Percentiles rank a stretch among this genome's conserved stretches.
Conservation (phyloP, 1,140 invertebrate genomes). For the Ephestia elutella region DNA sequence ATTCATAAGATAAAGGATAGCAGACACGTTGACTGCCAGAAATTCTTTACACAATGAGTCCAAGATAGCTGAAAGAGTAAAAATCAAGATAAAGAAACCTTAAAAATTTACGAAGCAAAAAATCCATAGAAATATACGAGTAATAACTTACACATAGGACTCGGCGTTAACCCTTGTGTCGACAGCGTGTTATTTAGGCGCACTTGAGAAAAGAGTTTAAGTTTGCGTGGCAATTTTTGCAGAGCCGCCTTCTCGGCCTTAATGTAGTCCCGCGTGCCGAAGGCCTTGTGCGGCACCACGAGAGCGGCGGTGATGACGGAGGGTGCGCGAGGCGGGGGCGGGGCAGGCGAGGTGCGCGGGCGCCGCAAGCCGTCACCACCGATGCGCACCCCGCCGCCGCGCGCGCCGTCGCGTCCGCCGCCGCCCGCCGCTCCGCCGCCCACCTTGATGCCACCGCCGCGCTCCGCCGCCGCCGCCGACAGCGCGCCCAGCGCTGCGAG, state of each 20-base stretch:
- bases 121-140: background rate
- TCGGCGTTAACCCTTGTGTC: conserved; percentile 84
- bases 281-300: conserved; percentile 84
- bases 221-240: conserved; percentile 77
- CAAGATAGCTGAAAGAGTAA: conserved; percentile 82
- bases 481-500: conserved; percentile 58
- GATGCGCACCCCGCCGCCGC: conserved; percentile 56
- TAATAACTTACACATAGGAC: conserved; percentile 81
- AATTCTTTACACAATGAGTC: conserved; percentile 92
- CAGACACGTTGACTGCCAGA: conserved; percentile 89
- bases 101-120: background rate
- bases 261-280: conserved; percentile 82
- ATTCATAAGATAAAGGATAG: conserved; percentile 95
- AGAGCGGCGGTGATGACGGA: conserved; percentile 77
- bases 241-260: conserved; percentile 82
- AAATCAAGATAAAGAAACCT: background rate
- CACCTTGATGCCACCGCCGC: conserved; percentile 61
- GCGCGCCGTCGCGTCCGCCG: conserved; percentile 36
- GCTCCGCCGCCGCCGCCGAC: conserved; percentile 50
- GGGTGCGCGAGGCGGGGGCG: conserved; percentile 53
- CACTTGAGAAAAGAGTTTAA: conserved; percentile 80
- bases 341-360: conserved; percentile 61
- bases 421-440: conserved; percentile 44
- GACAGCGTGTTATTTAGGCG: conserved; percentile 80
- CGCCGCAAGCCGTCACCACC: conserved; percentile 62